Conservation (phyloP, 2,888 invertebrate genomes). For the Noctua janthina region DNA sequence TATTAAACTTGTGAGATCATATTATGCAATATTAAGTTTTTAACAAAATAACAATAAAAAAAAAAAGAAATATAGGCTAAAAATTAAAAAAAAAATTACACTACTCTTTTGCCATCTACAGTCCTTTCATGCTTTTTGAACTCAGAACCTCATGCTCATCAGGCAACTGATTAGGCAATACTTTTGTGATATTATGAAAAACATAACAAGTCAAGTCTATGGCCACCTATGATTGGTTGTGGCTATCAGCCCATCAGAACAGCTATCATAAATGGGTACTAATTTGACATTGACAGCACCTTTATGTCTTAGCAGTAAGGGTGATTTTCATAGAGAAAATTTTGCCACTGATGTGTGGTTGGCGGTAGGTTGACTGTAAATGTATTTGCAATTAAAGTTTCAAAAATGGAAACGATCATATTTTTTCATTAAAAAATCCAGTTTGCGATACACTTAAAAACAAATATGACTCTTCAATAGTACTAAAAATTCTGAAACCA, state of each 20-base stretch:
- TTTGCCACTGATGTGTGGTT: neutral
- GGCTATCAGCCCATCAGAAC: neutral
- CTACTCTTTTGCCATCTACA: too few species aligned
- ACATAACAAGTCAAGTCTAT: neutral
- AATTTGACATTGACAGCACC: neutral
- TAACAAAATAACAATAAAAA: neutral
- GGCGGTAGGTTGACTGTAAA: too few species aligned
- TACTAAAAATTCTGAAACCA: neutral
- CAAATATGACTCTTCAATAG: neutral
- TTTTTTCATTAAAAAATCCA: neutral
- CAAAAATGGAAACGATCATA: neutral
- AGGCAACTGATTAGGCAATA: neutral
- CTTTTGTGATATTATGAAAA: neutral
- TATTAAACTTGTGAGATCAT: constrained; percentile 15
- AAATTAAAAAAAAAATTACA: neutral
- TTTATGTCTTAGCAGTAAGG: neutral
- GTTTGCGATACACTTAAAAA: neutral
- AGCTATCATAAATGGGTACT: neutral
- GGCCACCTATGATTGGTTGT: neutral
- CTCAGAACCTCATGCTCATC: neutral
- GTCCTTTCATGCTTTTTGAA: neutral
- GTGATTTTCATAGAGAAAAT: neutral
- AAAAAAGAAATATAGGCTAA: neutral
- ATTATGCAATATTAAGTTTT: constrained; percentile 11
- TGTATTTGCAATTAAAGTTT: neutral